Conservation (phyloP, 1,140 invertebrate species). For the Drosophila obscura region DNA sequence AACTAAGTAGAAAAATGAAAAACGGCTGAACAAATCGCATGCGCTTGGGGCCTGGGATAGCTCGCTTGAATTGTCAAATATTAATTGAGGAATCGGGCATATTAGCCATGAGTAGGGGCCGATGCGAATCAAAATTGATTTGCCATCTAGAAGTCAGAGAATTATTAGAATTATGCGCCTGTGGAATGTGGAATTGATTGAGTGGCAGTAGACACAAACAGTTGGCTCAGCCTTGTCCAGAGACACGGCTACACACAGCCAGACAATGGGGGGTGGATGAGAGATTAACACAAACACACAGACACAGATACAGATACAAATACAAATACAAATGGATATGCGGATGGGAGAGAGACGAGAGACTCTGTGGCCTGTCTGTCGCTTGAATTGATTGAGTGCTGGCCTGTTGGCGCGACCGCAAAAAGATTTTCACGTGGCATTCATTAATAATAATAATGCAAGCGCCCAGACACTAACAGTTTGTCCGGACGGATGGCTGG, state of each 20-base stretch:
- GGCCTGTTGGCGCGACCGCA: constrained; percentile 56
- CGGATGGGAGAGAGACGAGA: not conserved
- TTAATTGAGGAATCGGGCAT: constrained; percentile 22
- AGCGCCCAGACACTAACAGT: constrained; percentile 46
- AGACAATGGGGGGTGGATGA: not conserved
- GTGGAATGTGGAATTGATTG: constrained; percentile 20
- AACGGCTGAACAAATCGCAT: constrained; percentile 29
- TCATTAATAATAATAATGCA: constrained; percentile 79
- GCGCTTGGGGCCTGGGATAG: not conserved
- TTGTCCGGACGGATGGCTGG: not conserved
- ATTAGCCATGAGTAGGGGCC: constrained; percentile 18
- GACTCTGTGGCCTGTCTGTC: not conserved
- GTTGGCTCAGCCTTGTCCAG: too few species aligned
- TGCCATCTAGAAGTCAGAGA: constrained; percentile 36
- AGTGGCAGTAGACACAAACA: constrained; percentile 24
- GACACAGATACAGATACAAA: too few species aligned
- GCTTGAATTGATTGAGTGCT: constrained; percentile 71
- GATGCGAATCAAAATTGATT: constrained; percentile 33
- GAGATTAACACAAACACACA: constrained; percentile 25
- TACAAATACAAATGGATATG: too few species aligned
- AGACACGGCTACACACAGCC: not conserved
- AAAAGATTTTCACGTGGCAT: constrained; percentile 79
- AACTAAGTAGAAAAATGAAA: constrained; percentile 64
- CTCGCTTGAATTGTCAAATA: constrained; percentile 16
- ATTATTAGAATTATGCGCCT: constrained; percentile 14